phyloP scores from a whole-genome alignment of 2,888 invertebrate species.

The Drosophila nr. fundita region DNA sequence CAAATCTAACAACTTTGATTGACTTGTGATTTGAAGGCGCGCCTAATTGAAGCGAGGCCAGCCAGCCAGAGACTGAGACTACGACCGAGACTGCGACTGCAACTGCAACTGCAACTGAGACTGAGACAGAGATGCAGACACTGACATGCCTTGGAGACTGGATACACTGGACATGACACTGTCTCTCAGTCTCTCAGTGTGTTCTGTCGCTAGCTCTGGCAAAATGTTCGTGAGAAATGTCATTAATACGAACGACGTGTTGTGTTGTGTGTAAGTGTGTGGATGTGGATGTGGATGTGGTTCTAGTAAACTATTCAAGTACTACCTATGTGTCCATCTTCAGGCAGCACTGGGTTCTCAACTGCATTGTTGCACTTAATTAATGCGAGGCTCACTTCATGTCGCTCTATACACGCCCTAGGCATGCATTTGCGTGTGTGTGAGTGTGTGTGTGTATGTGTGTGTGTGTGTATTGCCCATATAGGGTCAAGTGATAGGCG shows the following conservation, averaged over 20 bases:
- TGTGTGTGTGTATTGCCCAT: constrained; percentile 39
- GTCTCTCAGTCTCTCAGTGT: constrained; percentile 22
- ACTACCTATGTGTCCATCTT: constrained; percentile 29
- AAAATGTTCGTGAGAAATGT: constrained; percentile 79
- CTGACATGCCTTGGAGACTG: constrained; percentile 63
- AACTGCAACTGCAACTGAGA: constrained; percentile 8
- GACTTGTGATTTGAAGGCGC: constrained; percentile 84
- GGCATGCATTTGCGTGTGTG: constrained; percentile 29
- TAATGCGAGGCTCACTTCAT: constrained; percentile 69
- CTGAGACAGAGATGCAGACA: constrained; percentile 43
- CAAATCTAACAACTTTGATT: constrained; percentile 83
- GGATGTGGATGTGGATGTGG: constrained; percentile 45
- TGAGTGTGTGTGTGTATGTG: constrained; percentile 13
- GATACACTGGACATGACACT: constrained; percentile 56
- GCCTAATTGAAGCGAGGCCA: constrained; percentile 81
- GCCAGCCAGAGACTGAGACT: constrained; percentile 34
- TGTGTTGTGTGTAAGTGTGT: constrained; percentile 24
- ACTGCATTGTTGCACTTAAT: constrained; percentile 78
- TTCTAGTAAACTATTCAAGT: constrained; percentile 44
- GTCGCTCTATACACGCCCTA: constrained; percentile 64
- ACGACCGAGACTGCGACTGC: constrained; percentile 10
- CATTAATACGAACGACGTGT: constrained; percentile 80
- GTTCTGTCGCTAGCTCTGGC: constrained; percentile 63
- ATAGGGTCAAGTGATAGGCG: constrained; percentile 66
- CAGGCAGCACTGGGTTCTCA: constrained; percentile 34